Conservation (phyloP, 1,140 invertebrate genomes). For the Aleiodes sp. region DNA sequence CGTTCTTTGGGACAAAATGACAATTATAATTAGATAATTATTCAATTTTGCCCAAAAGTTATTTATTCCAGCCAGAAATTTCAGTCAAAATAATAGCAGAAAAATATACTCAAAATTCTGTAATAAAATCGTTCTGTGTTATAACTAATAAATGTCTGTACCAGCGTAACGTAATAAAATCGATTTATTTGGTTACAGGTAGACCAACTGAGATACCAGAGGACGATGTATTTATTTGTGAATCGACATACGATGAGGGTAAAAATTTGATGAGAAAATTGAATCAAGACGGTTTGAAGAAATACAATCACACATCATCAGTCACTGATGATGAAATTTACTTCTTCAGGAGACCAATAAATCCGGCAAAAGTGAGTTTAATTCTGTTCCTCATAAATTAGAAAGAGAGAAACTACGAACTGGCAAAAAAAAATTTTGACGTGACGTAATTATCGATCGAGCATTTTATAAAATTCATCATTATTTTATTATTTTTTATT, state of each 20-base stretch:
- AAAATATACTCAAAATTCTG: background rate
- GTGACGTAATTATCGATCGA: background rate
- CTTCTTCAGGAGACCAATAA: constrained; percentile 81
- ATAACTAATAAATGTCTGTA: no score
- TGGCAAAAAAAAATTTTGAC: background rate
- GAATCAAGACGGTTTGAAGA: constrained; percentile 78
- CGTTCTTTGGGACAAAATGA: no score
- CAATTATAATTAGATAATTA: no score
- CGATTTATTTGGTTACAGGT: constrained; percentile 67
- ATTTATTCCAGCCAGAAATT: no score
- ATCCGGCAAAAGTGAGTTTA: constrained; percentile 75
- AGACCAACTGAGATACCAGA: constrained; percentile 94
- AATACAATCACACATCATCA: constrained; percentile 81
- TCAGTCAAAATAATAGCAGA: no score
- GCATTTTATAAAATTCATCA: background rate
- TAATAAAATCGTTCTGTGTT: constrained; percentile 18
- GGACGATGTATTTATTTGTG: constrained; percentile 92
- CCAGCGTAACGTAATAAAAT: constrained; percentile 18
- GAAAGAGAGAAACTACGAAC: background rate
- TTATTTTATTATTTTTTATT: background rate
- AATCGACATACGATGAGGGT: constrained; percentile 91
- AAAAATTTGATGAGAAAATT: constrained; percentile 83
- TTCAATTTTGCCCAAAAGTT: no score
- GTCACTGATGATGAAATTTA: constrained; percentile 95
- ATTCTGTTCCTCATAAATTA: constrained; percentile 31